Percentiles rank a stretch among this genome's conserved stretches.
Evolutionary conservation across 1,140 invertebrate genomes (phyloP).

Genomic region (Hyposmocoma kahamanoa): DNA sequence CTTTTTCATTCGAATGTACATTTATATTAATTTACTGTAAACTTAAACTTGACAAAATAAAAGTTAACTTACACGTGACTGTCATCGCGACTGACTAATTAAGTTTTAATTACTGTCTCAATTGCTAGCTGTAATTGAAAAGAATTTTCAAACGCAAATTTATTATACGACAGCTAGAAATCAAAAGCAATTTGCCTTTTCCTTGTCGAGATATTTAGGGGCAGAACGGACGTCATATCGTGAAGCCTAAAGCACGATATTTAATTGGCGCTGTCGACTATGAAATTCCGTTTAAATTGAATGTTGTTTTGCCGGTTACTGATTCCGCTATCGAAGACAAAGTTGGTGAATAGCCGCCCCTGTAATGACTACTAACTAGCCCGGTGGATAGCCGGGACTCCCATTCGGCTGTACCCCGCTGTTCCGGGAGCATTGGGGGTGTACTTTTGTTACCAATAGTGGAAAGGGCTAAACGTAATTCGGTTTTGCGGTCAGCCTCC

Average conservation of each 20-base stretch:
- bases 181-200: conserved; percentile 31
- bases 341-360: conserved; percentile 28
- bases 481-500: conserved; percentile 34
- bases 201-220: background rate
- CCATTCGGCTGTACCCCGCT: background rate
- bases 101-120: background rate
- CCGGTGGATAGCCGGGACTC: conserved; percentile 5
- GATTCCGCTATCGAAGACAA: conserved; percentile 28
- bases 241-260: conserved; percentile 18
- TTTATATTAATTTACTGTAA: too few species aligned
- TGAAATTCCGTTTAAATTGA: conserved; percentile 47
- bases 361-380: conserved; percentile 49
- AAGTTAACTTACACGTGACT: too few species aligned
- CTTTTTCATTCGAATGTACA: too few species aligned
- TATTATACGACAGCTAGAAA: conserved; percentile 16
- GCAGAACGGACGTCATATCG: conserved; percentile 28
- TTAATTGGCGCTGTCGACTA: conserved; percentile 42
- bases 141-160: conserved; percentile 3
- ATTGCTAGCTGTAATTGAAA: background rate
- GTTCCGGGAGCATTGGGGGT: background rate
- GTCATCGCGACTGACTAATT: background rate
- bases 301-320: conserved; percentile 27
- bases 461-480: conserved; percentile 36
- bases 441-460: conserved; percentile 31
- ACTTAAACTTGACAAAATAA: too few species aligned